phyloP scores from a whole-genome alignment of 2,113 vertebrate genomes.

The Gobius niger region DNA sequence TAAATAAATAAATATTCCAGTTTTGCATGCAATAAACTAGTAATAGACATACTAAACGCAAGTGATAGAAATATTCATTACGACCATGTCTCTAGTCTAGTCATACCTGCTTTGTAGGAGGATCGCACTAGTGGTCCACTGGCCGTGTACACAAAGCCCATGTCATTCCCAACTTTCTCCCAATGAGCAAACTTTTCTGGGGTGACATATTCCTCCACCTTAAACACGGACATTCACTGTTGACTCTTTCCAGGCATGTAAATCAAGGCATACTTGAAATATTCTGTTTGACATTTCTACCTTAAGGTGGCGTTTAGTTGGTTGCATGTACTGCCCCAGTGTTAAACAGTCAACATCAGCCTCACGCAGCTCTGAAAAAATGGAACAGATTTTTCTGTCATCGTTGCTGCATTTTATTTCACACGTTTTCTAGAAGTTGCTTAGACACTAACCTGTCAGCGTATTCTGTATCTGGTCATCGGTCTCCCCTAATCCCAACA shows the following conservation, averaged over 20 bases:
- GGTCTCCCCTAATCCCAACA: constrained; percentile 92
- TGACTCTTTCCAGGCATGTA: background rate
- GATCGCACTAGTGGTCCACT: constrained; percentile 95
- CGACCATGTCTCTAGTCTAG: background rate
- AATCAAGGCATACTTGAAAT: background rate
- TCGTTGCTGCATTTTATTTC: background rate
- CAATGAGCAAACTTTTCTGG: constrained; percentile 93
- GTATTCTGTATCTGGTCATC: constrained; percentile 84
- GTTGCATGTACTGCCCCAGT: constrained; percentile 98
- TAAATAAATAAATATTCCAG: no score
- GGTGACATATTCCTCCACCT: constrained; percentile 96
- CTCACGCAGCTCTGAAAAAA: constrained; percentile 82
- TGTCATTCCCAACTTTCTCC: constrained; percentile 90
- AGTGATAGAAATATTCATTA: background rate
- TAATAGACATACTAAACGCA: background rate
- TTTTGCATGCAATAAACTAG: background rate
- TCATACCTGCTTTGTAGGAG: constrained; percentile 97
- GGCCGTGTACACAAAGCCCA: constrained; percentile 95
- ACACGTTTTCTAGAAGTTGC: background rate
- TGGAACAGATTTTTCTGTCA: background rate
- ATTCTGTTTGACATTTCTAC: constrained; percentile 45
- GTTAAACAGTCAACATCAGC: constrained; percentile 93
- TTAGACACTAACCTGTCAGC: constrained; percentile 78
- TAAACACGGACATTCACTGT: constrained; percentile 15
- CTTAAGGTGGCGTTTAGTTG: constrained; percentile 95